These are phyloP conservation scores for Stigmatopora argus DNA, from an alignment of 2,113 vertebrate species.

Conservation along the genomic window DNA sequence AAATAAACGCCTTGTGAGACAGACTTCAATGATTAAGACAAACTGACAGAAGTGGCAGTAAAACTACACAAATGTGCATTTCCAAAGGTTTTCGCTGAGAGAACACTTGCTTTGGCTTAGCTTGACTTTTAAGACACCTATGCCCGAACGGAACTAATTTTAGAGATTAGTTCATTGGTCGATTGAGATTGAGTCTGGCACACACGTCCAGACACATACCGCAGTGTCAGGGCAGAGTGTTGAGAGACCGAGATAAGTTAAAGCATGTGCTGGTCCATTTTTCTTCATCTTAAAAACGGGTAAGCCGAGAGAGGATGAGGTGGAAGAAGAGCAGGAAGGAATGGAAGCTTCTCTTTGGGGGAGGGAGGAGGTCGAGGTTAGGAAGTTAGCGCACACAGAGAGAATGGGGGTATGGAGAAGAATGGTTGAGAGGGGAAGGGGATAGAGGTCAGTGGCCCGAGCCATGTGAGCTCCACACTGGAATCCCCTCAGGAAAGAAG, in stretches of 20 bases:
- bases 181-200: slow-evolving; percentile 37
- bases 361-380: slow-evolving; percentile 12
- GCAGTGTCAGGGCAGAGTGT: slow-evolving; percentile 27
- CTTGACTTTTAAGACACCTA: slow-evolving; percentile 18
- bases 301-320: slow-evolving; percentile 11
- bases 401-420: slow-evolving; percentile 30
- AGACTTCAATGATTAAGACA: slow-evolving; percentile 7
- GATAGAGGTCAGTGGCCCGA: slow-evolving; percentile 47
- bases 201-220: slow-evolving; percentile 48
- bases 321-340: slow-evolving; percentile 25
- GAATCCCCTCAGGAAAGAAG: slow-evolving; percentile 49
- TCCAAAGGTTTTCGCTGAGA: slow-evolving; percentile 25
- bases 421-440: slow-evolving; percentile 34
- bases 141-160: slow-evolving; percentile 16
- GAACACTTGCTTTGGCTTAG: slow-evolving; percentile 33
- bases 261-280: slow-evolving; percentile 26
- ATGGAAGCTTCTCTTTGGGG: slow-evolving; percentile 15
- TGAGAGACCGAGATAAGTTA: slow-evolving; percentile 37
- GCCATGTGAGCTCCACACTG: slow-evolving; percentile 53
- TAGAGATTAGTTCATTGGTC: slow-evolving; percentile 25
- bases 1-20: slow-evolving; percentile 23
- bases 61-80: slow-evolving; percentile 24
- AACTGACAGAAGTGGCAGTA: slow-evolving; percentile 29
- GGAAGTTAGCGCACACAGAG: slow-evolving; percentile 14
- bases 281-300: slow-evolving; percentile 38